Evolutionary conservation across 2,888 invertebrate genomes (phyloP).

Genomic region (Pyrochroa serraticornis): DNA sequence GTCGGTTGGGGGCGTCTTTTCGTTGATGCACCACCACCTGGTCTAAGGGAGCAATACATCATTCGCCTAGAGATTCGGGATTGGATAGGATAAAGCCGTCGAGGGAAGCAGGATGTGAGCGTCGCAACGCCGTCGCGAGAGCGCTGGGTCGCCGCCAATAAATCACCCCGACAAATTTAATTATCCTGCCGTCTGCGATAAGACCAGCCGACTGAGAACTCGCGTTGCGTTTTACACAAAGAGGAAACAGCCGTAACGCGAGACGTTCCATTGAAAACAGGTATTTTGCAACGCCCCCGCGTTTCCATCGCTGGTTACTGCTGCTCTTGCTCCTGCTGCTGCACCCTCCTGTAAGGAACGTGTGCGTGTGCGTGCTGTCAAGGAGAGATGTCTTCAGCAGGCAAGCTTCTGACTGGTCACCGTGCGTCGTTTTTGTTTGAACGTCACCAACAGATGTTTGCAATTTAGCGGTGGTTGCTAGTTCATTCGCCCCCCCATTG

Average conservation of each 20-base stretch:
- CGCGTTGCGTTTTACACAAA: constrained; percentile 16
- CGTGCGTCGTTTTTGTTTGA: constrained; percentile 57
- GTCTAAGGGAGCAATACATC: constrained; percentile 44
- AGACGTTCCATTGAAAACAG: constrained; percentile 22
- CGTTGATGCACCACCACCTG: neutral
- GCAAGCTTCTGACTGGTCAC: constrained; percentile 56
- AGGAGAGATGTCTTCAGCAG: constrained; percentile 52
- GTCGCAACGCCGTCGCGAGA: constrained; percentile 35
- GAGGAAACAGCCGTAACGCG: constrained; percentile 24
- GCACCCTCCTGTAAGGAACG: constrained; percentile 16
- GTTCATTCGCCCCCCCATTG: constrained; percentile 48
- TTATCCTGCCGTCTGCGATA: constrained; percentile 65
- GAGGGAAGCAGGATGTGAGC: constrained; percentile 54
- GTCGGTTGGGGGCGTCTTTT: neutral
- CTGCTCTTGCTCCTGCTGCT: neutral
- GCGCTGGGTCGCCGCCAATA: constrained; percentile 54
- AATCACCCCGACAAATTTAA: constrained; percentile 66
- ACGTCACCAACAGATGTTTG: constrained; percentile 62
- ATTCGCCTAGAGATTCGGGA: constrained; percentile 51
- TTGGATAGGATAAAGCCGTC: constrained; percentile 51
- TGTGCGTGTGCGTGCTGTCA: constrained; percentile 41
- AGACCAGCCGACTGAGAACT: constrained; percentile 46
- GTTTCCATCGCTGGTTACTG: constrained; percentile 3
- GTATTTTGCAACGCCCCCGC: constrained; percentile 10
- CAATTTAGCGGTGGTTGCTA: constrained; percentile 56